These are phyloP conservation scores for Phocoena sinus DNA, from an alignment of 2,113 vertebrate species.

Conservation along the genomic window DNA sequence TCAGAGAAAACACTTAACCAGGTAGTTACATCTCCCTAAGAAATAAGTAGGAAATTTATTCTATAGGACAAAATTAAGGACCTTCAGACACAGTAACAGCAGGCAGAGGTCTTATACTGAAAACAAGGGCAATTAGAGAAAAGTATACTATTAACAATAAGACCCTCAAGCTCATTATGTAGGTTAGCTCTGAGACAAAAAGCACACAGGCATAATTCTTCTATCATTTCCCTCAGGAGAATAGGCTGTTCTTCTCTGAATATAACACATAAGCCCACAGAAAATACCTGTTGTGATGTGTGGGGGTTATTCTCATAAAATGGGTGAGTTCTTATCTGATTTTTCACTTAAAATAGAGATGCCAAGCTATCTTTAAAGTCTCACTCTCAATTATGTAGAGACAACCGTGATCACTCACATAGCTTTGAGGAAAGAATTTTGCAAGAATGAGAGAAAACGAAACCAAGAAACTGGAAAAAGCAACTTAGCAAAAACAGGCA, in stretches of 20 bases:
- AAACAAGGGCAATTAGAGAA: neutral
- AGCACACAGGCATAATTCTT: neutral
- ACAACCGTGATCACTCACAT: neutral
- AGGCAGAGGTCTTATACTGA: neutral
- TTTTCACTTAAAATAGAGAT: neutral
- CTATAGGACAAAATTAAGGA: neutral
- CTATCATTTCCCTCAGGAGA: neutral
- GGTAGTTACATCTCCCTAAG: neutral
- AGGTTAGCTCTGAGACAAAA: neutral
- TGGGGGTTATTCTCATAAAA: neutral
- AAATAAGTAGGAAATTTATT: neutral
- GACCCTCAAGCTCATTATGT: neutral
- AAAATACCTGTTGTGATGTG: neutral
- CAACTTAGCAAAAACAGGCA: neutral
- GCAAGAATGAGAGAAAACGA: neutral
- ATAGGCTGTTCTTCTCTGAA: neutral
- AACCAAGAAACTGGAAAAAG: neutral
- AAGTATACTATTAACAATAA: neutral
- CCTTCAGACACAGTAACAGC: neutral
- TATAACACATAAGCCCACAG: neutral
- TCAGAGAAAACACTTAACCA: neutral
- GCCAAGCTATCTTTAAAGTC: neutral
- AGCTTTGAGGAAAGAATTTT: neutral
- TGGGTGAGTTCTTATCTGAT: accelerated
- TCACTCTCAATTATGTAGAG: neutral